Percentiles rank a stretch among this genome's conserved stretches.
Conservation (phyloP, 2,888 invertebrate species). For the Agonopterix arenella region DNA sequence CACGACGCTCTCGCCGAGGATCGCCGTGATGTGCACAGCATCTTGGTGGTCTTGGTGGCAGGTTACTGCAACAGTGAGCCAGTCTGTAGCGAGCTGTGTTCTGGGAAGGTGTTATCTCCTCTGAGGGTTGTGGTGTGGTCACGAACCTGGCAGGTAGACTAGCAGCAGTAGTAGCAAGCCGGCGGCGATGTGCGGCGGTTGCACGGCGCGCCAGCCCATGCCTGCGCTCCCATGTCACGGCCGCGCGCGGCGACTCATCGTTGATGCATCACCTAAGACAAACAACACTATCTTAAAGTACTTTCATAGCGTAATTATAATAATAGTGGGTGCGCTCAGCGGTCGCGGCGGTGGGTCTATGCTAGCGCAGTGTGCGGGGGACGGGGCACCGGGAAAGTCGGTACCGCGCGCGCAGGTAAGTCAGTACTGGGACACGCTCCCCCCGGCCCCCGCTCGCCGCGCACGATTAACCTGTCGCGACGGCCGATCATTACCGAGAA, state of each 20-base stretch:
- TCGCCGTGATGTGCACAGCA: constrained; percentile 97
- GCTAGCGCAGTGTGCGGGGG: too few relatives aligned
- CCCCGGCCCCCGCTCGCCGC: too few relatives aligned
- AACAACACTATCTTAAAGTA: background rate
- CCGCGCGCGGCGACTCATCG: constrained; percentile 86
- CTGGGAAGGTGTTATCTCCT: background rate
- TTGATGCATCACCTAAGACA: constrained; percentile 78
- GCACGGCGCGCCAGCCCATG: constrained; percentile 94
- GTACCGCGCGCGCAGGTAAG: too few relatives aligned
- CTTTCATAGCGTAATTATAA: too few relatives aligned
- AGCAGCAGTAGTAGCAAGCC: constrained; percentile 75
- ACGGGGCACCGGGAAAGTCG: too few relatives aligned
- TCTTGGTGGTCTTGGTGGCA: constrained; percentile 92
- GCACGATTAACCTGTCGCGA: too few relatives aligned
- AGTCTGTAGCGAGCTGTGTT: background rate
- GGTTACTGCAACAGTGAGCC: constrained; percentile 70
- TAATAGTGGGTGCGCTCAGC: too few relatives aligned
- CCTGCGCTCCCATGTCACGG: constrained; percentile 90
- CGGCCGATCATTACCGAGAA: too few relatives aligned
- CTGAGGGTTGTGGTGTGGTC: background rate
- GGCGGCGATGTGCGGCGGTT: constrained; percentile 81
- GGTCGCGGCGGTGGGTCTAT: too few relatives aligned
- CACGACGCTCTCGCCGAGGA: constrained; percentile 97
- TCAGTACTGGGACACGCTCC: too few relatives aligned
- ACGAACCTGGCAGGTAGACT: constrained; percentile 66